Conservation (phyloP, 92 coral and sea anemone genomes). For the Umimayanthus kanabou region DNA sequence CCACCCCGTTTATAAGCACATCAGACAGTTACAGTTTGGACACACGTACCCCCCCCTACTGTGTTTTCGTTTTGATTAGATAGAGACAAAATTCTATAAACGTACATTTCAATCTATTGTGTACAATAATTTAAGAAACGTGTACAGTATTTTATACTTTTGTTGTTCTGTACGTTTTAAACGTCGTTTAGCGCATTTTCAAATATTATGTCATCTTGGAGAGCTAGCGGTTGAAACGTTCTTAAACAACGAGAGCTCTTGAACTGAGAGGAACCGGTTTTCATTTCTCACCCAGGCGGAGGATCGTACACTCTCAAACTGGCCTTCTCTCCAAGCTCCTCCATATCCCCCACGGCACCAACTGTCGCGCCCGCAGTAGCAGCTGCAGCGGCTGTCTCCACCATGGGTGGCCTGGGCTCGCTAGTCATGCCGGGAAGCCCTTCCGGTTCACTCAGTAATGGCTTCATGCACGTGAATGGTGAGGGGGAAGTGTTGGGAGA, state of each 20-base stretch:
- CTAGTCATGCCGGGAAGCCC: conserved; percentile 82
- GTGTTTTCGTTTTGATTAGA: too few species aligned
- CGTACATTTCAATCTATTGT: too few species aligned
- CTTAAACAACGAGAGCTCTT: not conserved
- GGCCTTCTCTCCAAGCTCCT: conserved; percentile 98
- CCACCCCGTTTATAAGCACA: too few species aligned
- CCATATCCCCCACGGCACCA: conserved; percentile 98
- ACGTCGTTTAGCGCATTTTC: too few species aligned
- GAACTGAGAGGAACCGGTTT: not conserved
- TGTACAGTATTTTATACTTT: too few species aligned
- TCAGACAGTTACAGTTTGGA: too few species aligned
- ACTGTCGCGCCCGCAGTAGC: conserved; percentile 99
- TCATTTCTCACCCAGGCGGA: conserved; percentile 66
- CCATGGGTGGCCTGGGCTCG: conserved; percentile 72
- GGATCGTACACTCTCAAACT: conserved; percentile 97
- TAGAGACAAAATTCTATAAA: too few species aligned
- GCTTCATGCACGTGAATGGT: conserved; percentile 66
- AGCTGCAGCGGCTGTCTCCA: conserved; percentile 96
- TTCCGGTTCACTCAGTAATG: conserved; percentile 38
- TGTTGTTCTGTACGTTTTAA: too few species aligned
- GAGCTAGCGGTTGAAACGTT: too few species aligned
- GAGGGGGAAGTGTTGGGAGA: conserved; percentile 31
- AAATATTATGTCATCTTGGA: too few species aligned
- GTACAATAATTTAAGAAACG: too few species aligned
- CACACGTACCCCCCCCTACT: too few species aligned